These are phyloP conservation scores for Halcyon badia DNA, from an alignment of 2,797 vertebrate genomes.

Conservation along the genomic window DNA sequence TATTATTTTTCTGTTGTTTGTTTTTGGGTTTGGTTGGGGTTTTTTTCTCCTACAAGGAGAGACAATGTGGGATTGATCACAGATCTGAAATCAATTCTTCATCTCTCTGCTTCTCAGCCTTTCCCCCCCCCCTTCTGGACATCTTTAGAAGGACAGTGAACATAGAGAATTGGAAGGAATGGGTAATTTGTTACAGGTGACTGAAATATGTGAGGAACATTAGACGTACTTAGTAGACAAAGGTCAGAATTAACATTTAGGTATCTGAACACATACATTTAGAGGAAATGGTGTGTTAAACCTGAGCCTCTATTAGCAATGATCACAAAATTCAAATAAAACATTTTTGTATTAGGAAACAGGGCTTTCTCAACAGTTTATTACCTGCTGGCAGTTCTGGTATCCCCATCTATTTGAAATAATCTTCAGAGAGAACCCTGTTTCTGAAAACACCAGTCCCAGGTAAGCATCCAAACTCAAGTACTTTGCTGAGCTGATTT, in stretches of 20 bases:
- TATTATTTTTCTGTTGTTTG: background rate
- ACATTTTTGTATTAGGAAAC: background rate
- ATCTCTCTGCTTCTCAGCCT: background rate
- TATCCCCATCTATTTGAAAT: background rate
- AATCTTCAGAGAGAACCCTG: background rate
- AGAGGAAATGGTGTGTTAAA: slow-evolving; percentile 59
- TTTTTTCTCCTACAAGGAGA: background rate
- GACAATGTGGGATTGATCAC: background rate
- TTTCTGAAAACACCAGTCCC: background rate
- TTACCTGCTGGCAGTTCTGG: background rate
- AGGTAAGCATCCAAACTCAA: background rate
- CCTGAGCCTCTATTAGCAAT: slow-evolving; percentile 23
- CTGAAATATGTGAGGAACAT: slow-evolving; percentile 51
- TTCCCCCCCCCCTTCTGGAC: background rate
- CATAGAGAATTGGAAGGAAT: background rate
- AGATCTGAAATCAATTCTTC: background rate
- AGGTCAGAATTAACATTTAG: slow-evolving; percentile 72
- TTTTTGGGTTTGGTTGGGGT: fast-evolving
- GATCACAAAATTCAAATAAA: slow-evolving; percentile 50
- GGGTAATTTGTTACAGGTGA: slow-evolving; percentile 37
- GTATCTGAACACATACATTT: slow-evolving; percentile 53
- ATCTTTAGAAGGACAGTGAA: background rate
- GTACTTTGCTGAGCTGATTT: slow-evolving; percentile 10
- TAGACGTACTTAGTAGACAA: slow-evolving; percentile 57
- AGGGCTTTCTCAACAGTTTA: background rate